Percentiles rank a stretch among this genome's conserved stretches.
Evolutionary conservation across 2,113 vertebrate genomes (phyloP).

Genomic region (Vulpes ferrilata): DNA sequence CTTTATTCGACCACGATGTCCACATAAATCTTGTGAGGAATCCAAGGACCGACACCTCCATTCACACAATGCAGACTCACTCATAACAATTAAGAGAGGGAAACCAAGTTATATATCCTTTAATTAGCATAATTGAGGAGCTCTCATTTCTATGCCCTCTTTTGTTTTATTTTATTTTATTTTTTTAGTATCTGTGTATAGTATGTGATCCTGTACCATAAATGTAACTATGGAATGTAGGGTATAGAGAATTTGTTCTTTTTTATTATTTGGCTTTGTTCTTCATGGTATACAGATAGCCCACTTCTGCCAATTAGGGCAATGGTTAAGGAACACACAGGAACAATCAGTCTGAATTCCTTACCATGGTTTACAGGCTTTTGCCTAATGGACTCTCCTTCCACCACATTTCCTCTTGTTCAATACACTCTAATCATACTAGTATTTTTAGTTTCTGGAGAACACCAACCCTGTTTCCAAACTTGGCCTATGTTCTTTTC

Average conservation of each 20-base stretch:
- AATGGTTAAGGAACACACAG: not conserved
- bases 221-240: not conserved
- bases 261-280: not conserved
- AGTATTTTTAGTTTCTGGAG: not conserved
- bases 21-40: not conserved
- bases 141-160: not conserved
- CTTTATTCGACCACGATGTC: not conserved
- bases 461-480: not conserved
- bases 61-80: not conserved
- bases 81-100: not conserved
- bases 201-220: not conserved
- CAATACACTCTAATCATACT: not conserved
- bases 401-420: not conserved
- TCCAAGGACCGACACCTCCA: not conserved
- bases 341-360: not conserved
- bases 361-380: not conserved
- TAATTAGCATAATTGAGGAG: not conserved
- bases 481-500: not conserved
- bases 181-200: not conserved
- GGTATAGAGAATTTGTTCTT: not conserved
- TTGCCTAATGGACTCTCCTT: not conserved
- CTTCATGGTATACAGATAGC: not conserved
- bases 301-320: not conserved
- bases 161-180: no score
- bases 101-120: not conserved